phyloP scores from a whole-genome alignment of 2,113 vertebrate species.

The Aix galericulata region DNA sequence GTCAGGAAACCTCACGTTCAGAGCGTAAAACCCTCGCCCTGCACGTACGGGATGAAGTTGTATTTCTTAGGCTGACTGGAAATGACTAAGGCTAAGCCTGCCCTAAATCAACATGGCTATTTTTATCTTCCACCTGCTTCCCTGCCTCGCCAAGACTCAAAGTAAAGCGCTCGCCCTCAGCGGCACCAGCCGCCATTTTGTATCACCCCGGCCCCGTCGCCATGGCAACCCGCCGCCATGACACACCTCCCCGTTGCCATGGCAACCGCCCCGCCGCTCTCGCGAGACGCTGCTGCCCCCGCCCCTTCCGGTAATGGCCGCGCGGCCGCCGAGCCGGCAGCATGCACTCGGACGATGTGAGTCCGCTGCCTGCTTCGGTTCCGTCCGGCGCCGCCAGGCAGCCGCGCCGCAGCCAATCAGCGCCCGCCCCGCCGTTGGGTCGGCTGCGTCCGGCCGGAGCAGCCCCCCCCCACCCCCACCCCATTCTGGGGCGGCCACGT shows the following conservation, averaged over 20 bases:
- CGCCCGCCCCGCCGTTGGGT: no score
- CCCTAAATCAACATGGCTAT: not conserved
- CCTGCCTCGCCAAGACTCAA: not conserved
- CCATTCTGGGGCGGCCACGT: not conserved
- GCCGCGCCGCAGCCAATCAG: not conserved
- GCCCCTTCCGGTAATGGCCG: not conserved
- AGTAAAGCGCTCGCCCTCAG: not conserved
- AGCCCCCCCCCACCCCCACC: no score
- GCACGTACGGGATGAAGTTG: not conserved
- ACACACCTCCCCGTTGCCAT: no score
- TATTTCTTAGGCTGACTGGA: not conserved
- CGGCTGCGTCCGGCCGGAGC: not conserved
- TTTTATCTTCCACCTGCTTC: conserved; percentile 25
- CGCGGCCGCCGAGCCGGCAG: not conserved
- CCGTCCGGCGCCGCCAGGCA: not conserved
- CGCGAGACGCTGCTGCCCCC: not conserved
- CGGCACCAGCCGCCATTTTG: not conserved
- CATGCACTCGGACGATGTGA: conserved; percentile 68
- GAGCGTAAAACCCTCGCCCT: not conserved
- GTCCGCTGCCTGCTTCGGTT: not conserved
- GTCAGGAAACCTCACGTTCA: not conserved
- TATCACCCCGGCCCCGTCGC: no score
- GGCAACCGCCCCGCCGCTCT: not conserved
- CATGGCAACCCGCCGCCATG: no score
- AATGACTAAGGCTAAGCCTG: not conserved